Conservation (phyloP, 2,888 invertebrate species). For the Drosophila austrosaltans region DNA sequence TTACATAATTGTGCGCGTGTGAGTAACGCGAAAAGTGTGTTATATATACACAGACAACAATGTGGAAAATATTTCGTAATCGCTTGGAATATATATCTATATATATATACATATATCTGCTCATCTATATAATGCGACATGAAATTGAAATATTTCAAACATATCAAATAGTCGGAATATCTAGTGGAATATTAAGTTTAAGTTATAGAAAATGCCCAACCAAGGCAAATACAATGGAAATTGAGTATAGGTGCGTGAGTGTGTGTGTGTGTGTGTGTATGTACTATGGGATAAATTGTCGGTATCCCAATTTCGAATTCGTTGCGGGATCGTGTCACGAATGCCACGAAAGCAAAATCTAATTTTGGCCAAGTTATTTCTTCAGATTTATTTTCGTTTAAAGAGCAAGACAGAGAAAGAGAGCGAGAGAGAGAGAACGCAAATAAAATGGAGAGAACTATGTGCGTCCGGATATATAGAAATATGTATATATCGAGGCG, state of each 20-base stretch:
- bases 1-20: conserved; percentile 77
- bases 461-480: conserved; percentile 24
- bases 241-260: conserved; percentile 15
- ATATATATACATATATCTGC: conserved; percentile 22
- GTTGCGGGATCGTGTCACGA: conserved; percentile 29
- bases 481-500: conserved; percentile 28
- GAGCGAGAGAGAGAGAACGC: conserved; percentile 15
- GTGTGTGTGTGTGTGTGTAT: conserved; percentile 24
- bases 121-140: conserved; percentile 24
- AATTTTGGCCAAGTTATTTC: conserved; percentile 82
- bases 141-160: conserved; percentile 34
- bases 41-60: conserved; percentile 24
- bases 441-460: conserved; percentile 4
- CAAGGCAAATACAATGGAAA: conserved; percentile 53
- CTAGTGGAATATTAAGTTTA: conserved; percentile 32
- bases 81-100: conserved; percentile 44
- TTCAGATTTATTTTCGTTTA: conserved; percentile 66
- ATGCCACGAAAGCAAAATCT: conserved; percentile 57
- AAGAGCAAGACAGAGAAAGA: conserved; percentile 31
- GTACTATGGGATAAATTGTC: conserved; percentile 18
- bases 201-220: conserved; percentile 38
- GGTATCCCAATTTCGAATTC: conserved; percentile 26
- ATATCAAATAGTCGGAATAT: conserved; percentile 21
- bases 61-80: conserved; percentile 66
- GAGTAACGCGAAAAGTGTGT: conserved; percentile 42